Conservation (phyloP, 2,888 invertebrate genomes). For the Eilema sororculum region DNA sequence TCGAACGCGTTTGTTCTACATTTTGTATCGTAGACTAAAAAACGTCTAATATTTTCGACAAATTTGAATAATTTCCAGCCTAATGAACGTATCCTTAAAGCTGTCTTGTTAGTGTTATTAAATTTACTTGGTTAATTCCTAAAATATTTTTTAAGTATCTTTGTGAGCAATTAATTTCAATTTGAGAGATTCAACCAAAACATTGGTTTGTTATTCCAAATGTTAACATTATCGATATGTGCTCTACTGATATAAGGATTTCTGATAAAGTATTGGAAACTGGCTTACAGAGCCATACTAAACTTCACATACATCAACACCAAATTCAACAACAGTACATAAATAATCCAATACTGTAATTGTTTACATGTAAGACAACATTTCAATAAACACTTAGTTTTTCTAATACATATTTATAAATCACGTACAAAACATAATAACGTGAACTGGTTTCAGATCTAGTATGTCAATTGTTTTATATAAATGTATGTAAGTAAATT, state of each 20-base stretch:
- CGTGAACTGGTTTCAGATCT: not conserved
- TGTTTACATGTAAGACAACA: not conserved
- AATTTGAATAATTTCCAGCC: not conserved
- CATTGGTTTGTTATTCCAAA: conserved; percentile 18
- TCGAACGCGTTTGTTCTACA: too few relatives aligned
- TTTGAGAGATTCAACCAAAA: conserved; percentile 41
- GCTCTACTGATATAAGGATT: conserved; percentile 1
- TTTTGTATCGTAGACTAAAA: too few relatives aligned
- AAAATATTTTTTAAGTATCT: conserved; percentile 72
- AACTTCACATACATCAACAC: not conserved
- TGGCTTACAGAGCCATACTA: not conserved
- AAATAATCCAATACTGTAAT: not conserved
- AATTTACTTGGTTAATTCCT: conserved; percentile 21
- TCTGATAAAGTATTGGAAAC: not conserved
- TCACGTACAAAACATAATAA: conserved; percentile 1
- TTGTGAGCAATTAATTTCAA: conserved; percentile 67
- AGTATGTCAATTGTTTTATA: not conserved
- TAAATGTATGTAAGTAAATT: not conserved
- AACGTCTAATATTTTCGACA: too few relatives aligned
- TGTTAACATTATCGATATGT: conserved; percentile 14
- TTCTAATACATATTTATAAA: not conserved
- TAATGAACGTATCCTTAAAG: not conserved
- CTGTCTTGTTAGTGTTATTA: conserved; percentile 26
- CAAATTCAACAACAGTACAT: not conserved
- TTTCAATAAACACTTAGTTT: conserved; percentile 5